Evolutionary conservation across 2,797 vertebrate species (phyloP), one percentile per base, ranked within the genome.

Genomic region (Sebastes goodei): DNA sequence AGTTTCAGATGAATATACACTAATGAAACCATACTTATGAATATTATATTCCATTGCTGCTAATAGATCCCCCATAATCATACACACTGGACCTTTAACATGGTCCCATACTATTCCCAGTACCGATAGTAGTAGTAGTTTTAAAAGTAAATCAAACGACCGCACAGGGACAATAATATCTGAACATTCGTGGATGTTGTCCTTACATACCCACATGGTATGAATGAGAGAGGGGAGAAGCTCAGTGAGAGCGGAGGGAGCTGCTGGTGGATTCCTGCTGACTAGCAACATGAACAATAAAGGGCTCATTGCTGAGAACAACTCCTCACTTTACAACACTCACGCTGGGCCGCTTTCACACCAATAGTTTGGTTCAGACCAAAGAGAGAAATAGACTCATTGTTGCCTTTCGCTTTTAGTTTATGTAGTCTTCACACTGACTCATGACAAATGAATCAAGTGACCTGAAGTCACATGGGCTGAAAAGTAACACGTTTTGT

Each of bases 241-340:
- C 55, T 71, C 35, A 57, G 49, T 46, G 38, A n/a, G 62, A 71
- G 25, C 27, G 32, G 55, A 70, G 30, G 49, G 53, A 74, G 65
- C 52, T 9, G 61, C 33, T 57, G 64, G 49, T 57, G 27, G 49
- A 71, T 85, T 88, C 74, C 74, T 82, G 82, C 84, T 90, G 84
- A 87, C 75, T 77, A 25, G 59, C 72, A 81, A 77, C 73, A 83
- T 60, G 55, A 74, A 84, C 75, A 82, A 85, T 82, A 70, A 78
- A 83, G 65, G 29, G 57, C 79, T 78, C 55, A 66, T 35, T 70
- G 82, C 80, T 86, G 77, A 59, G 69, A 79, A 65, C 77, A 79
- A 69, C 29, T 74, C 32, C 53, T 80, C 67, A 68, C 62, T 52
- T 70, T 75, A 33, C 49, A 52, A 70, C 67, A 52, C 35, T 64